Percentiles rank a stretch among this genome's conserved stretches.
phyloP scores from a whole-genome alignment of 2,113 vertebrate species.

The Gymnocephalus cernua region DNA sequence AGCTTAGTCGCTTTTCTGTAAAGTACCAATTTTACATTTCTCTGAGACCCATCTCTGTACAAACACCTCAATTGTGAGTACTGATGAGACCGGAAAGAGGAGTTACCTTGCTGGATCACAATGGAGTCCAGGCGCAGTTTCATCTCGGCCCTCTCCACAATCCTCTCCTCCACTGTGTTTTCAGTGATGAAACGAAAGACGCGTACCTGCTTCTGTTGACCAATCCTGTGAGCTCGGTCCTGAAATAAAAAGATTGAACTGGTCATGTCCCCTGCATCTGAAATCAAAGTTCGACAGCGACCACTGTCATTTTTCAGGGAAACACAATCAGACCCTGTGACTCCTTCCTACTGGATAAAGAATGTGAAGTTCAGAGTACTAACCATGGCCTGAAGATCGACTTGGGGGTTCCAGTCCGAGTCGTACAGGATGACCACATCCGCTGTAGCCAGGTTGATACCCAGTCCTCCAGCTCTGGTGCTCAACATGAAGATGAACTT shows the following conservation, averaged over 20 bases:
- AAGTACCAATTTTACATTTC: not conserved
- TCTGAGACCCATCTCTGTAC: not conserved
- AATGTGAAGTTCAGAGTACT: conserved; percentile 19
- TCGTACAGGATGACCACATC: conserved; percentile 98
- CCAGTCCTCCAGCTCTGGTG: conserved; percentile 96
- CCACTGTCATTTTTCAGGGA: not conserved
- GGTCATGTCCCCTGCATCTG: not conserved
- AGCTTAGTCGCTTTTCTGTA: not conserved
- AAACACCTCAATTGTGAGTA: not conserved
- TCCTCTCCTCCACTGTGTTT: conserved; percentile 97
- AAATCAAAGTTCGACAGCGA: not conserved
- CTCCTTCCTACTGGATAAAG: too few relatives aligned
- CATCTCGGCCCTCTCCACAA: conserved; percentile 98
- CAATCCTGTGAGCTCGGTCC: conserved; percentile 98
- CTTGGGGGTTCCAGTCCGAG: conserved; percentile 99
- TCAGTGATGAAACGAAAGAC: conserved; percentile 99
- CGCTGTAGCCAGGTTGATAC: conserved; percentile 98
- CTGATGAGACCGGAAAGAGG: not conserved
- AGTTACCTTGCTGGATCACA: conserved; percentile 96
- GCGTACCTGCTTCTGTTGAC: conserved; percentile 95
- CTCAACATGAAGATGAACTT: conserved; percentile 99
- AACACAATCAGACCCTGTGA: not conserved
- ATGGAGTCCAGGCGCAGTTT: conserved; percentile 97
- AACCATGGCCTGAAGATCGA: conserved; percentile 99
- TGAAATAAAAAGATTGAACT: conserved; percentile 55